Conservation (phyloP, 2,888 invertebrate species). For the Aspidapion aeneum region DNA sequence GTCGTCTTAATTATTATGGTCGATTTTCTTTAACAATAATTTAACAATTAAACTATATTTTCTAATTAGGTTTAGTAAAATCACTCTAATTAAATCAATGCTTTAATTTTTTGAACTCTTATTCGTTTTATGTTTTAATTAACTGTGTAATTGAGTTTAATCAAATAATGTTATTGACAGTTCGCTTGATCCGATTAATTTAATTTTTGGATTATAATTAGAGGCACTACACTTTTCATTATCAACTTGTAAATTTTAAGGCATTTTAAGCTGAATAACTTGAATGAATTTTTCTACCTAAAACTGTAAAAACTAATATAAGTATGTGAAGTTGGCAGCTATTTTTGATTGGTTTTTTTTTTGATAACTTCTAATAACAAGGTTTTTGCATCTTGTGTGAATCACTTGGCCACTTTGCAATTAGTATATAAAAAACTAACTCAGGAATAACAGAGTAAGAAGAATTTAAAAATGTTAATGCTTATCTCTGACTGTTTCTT, state of each 20-base stretch:
- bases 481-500: no score
- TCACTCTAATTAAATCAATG: no score
- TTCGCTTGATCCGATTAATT: background rate
- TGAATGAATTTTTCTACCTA: background rate
- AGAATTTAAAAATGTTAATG: no score
- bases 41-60: no score
- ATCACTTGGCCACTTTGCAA: no score
- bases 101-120: background rate
- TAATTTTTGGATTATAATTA: background rate
- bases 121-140: background rate
- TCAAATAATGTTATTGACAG: background rate
- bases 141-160: background rate
- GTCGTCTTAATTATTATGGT: background rate
- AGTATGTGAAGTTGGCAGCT: no score
- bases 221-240: conserved; percentile 1
- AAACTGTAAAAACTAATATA: background rate
- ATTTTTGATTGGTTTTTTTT: no score
- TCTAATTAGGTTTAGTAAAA: background rate
- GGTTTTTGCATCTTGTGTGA: no score
- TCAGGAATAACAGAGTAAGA: no score
- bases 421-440: no score
- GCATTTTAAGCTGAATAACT: background rate
- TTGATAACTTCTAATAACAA: no score
- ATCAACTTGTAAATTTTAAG: background rate
- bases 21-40: background rate